Conservation (phyloP, 2,888 invertebrate genomes). For the Spilosoma lubricipeda region DNA sequence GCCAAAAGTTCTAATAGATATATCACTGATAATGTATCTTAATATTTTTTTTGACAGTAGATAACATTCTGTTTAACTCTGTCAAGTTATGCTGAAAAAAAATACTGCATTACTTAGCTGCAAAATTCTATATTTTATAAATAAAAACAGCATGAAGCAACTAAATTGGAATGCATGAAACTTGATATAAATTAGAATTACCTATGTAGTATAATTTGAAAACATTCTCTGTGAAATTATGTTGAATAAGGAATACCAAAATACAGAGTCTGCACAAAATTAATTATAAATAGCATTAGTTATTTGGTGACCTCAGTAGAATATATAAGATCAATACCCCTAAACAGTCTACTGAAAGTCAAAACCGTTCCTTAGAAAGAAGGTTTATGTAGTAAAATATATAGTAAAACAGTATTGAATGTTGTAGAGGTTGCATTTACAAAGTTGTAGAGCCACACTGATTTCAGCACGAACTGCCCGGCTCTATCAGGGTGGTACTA, state of each 20-base stretch:
- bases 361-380: too few relatives aligned
- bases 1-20: slow-evolving; percentile 34
- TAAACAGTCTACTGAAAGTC: too few relatives aligned
- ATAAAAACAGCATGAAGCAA: not conserved
- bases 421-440: too few relatives aligned
- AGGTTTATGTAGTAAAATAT: too few relatives aligned
- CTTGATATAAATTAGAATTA: not conserved
- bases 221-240: not conserved
- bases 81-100: slow-evolving; percentile 20
- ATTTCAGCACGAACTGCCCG: too few relatives aligned
- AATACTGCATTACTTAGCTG: slow-evolving; percentile 12
- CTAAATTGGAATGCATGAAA: not conserved
- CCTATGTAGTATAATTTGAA: too few relatives aligned
- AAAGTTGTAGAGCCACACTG: too few relatives aligned
- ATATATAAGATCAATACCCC: too few relatives aligned
- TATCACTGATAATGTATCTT: slow-evolving; percentile 56
- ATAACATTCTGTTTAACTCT: slow-evolving; percentile 24
- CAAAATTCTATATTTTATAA: not conserved
- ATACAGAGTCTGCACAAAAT: too few relatives aligned
- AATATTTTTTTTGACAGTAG: slow-evolving; percentile 42
- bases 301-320: not conserved
- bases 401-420: too few relatives aligned
- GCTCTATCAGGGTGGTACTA: too few relatives aligned
- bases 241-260: not conserved
- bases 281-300: not conserved